phyloP scores from a whole-genome alignment of 2,888 invertebrate genomes.

The Iphiclides podalirius region DNA sequence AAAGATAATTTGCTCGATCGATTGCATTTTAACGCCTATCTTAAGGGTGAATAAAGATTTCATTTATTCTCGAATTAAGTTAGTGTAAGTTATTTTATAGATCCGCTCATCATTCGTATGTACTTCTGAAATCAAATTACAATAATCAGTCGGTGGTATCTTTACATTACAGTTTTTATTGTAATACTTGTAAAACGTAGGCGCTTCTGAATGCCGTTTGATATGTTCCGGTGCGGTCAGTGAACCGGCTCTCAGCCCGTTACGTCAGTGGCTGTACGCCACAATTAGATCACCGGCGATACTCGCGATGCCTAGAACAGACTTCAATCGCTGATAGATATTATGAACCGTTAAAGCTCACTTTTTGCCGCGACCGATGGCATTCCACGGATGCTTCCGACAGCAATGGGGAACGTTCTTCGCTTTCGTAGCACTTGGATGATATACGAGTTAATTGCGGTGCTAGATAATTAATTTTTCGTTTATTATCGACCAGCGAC shows the following conservation, averaged over 20 bases:
- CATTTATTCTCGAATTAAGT: too few species aligned
- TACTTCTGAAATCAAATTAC: too few species aligned
- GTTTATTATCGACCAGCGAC: too few species aligned
- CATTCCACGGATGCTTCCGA: constrained; percentile 48
- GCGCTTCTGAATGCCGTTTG: constrained; percentile 56
- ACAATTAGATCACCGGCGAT: constrained; percentile 74
- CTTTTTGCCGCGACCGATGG: constrained; percentile 55
- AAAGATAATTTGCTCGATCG: neutral
- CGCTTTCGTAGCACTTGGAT: constrained; percentile 3
- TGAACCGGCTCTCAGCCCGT: constrained; percentile 69
- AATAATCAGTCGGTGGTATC: too few species aligned
- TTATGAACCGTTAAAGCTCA: constrained; percentile 69
- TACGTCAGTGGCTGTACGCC: constrained; percentile 70
- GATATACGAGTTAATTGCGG: neutral
- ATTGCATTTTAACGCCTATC: neutral
- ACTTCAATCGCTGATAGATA: constrained; percentile 57
- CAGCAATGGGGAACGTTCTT: too few species aligned
- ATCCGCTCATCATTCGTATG: too few species aligned
- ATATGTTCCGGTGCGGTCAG: constrained; percentile 69
- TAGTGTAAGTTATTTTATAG: too few species aligned
- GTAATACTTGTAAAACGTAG: constrained; percentile 25
- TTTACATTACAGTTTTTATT: too few species aligned
- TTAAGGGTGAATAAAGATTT: too few species aligned
- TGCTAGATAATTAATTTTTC: too few species aligned
- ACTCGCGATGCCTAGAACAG: constrained; percentile 64